These are phyloP conservation scores for Mesorhabditis spiculigera DNA, from an alignment of 2,888 invertebrate genomes.

Conservation along the genomic window DNA sequence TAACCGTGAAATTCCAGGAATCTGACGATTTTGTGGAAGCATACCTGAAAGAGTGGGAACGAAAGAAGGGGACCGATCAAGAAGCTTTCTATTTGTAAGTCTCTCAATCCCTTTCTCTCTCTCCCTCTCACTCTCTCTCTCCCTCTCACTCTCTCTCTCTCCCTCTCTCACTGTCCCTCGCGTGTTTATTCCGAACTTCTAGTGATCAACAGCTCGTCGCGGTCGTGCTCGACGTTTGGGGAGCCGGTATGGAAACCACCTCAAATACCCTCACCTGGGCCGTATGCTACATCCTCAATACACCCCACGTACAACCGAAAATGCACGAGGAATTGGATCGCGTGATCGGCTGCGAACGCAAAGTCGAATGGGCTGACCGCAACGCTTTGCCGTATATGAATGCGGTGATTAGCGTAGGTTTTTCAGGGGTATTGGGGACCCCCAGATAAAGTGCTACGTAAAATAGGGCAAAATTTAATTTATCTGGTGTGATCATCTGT, in stretches of 20 bases:
- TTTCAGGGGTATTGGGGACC: not conserved
- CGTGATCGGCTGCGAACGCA: conserved; percentile 31
- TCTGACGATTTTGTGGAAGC: conserved; percentile 21
- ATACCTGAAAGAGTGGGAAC: conserved; percentile 22
- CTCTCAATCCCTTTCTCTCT: not conserved
- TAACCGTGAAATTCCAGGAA: not conserved
- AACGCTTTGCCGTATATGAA: conserved; percentile 21
- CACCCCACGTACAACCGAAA: conserved; percentile 23
- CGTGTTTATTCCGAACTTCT: not conserved
- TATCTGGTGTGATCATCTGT: too few species aligned
- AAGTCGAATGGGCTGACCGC: conserved; percentile 25
- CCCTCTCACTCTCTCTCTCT: too few species aligned
- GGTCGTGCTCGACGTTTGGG: not conserved
- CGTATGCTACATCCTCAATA: conserved; percentile 20
- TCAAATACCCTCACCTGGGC: conserved; percentile 25
- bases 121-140: too few species aligned
- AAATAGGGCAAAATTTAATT: too few species aligned
- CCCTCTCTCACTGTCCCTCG: too few species aligned
- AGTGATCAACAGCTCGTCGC: not conserved
- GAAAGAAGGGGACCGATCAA: conserved; percentile 15
- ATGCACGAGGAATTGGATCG: conserved; percentile 31
- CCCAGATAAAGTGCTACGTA: too few species aligned
- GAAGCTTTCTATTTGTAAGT: conserved; percentile 15
- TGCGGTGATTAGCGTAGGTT: conserved; percentile 26
- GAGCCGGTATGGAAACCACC: conserved; percentile 16